Percentiles rank a stretch among this genome's conserved stretches.
These are phyloP conservation scores for Petrocephalus zakoni DNA, from an alignment of 2,113 vertebrate genomes.

Conservation along the genomic window DNA sequence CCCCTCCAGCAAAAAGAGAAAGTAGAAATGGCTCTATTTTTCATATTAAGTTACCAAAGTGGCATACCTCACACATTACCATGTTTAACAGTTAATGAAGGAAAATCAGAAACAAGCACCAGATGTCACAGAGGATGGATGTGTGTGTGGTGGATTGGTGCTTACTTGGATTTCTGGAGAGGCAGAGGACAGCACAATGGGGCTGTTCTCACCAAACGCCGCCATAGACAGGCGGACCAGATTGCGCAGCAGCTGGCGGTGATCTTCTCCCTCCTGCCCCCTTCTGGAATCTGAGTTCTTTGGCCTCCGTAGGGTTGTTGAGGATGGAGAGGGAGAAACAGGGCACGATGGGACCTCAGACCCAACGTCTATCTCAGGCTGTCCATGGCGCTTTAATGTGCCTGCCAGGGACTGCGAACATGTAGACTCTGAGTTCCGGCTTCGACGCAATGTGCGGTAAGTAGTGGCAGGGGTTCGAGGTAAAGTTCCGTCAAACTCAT, in stretches of 20 bases:
- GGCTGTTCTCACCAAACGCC: conserved; percentile 75
- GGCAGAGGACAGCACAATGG: conserved; percentile 70
- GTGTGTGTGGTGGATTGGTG: not conserved
- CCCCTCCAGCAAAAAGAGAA: not conserved
- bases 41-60: conserved; percentile 2
- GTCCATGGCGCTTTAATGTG: conserved; percentile 51
- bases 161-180: conserved; percentile 89
- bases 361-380: conserved; percentile 23
- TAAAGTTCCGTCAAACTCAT: conserved; percentile 50
- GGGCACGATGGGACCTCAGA: conserved; percentile 13
- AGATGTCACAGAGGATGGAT: not conserved
- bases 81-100: not conserved
- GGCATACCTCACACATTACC: not conserved
- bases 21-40: not conserved
- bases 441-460: conserved; percentile 49
- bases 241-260: conserved; percentile 73
- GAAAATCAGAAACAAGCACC: not conserved
- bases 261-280: conserved; percentile 54
- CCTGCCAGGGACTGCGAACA: conserved; percentile 43
- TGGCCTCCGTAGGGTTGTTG: conserved; percentile 52
- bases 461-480: conserved; percentile 45
- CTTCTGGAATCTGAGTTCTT: conserved; percentile 44
- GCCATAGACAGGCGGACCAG: conserved; percentile 88
- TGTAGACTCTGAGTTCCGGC: conserved; percentile 50
- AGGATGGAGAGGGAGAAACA: conserved; percentile 14